Base-by-base conservation (phyloP, 2,888 invertebrate genomes). In the Spatulosminthurus flaviceps region DNA sequence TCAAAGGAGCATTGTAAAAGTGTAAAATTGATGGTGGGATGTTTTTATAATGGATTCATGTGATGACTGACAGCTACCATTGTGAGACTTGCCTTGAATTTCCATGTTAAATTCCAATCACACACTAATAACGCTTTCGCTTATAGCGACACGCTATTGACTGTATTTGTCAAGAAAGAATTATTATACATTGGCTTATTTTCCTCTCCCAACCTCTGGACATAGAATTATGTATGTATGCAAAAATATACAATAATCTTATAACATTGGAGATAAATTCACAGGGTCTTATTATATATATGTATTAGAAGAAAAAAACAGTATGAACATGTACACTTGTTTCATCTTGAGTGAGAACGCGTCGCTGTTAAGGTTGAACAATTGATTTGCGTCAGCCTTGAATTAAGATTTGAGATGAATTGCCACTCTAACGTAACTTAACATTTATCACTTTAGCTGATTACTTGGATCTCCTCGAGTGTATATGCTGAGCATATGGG, bases 341-440 rank as follows among this genome's bases (percentile, higher is more conserved):
- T 51, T 51, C 51, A 51, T 51, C 51, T 51, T 19, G 51, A 51
- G 51, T 11, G n/a, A n/a, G n/a, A n/a, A n/a, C n/a, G 16, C 51
- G 51, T 5, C 51, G 16, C 16, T 51, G 51, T 51, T 51, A 51
- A 51, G 51, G 51, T 51, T 51, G 28, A 28, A 67, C 67, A 67
- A 67, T 67, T 67, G 67, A 67, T 67, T 67, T 67, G 28, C 28
- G n/a, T 28, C 28, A 67, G 29, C 67, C 67, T 67, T 67, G 67
- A 67, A 67, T 67, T 67, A 67, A 67, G 67, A 26, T 67, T 67
- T 64, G 24, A 64, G 64, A 64, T 22, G 64, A 64, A 51, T 51
- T 51, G 51, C 51, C 51, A 51, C 51, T 51, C 51, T 51, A 51
- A 51, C 51, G 51, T 51, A 51, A 51, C 9, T 51, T 51, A 51